Base-by-base conservation (phyloP, 2,888 invertebrate species). In the Neoaliturus tenellus region DNA sequence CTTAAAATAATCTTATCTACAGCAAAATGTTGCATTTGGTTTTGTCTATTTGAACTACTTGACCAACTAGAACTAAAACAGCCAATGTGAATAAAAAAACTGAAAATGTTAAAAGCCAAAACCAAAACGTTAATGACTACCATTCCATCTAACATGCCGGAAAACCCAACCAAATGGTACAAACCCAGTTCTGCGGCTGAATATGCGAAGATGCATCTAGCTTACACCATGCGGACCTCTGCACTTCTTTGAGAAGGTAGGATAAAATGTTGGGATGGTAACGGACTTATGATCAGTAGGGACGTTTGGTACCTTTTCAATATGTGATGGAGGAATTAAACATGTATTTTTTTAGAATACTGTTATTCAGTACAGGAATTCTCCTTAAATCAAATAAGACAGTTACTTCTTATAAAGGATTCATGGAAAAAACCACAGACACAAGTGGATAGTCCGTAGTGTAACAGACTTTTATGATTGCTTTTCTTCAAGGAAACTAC, bases 101-200 rank as follows among this genome's bases (percentile, higher is more conserved):
- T 78, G 78, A 78, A 55, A 78, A 78, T 55, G 78, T 78, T 78
- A 78, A 51, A 78, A 78, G 78, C 78, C 55, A 55, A 78, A 78
- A 78, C 78, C 78, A 78, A 78, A 39, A 78, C 23, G 51, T 78
- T 78, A 78, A 44, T 33, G 25, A 23, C 25, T 44, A 75, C 14
- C 23, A 71, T 39, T 31, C 73, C 44, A 44, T n/a, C 28, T 33
- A 44, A 44, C 75, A 75, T 44, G 48, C 75, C 8, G 23, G 71
- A 10, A 10, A 48, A 48, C 33, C 78, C 48, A 75, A 75, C 71
- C 35, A 44, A 12, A 25, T 23, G 35, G 73, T 78, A 78, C 78
- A 25, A 78, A 78, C 78, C 78, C 33, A 33, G 33, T 28, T 17
- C 78, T 55, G 51, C 62, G 62, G 28, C 62, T 5, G 14, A 3